Evolutionary conservation across 2,888 invertebrate genomes (phyloP), one percentile per base, ranked within the genome.

Genomic region (Acleris cristana): DNA sequence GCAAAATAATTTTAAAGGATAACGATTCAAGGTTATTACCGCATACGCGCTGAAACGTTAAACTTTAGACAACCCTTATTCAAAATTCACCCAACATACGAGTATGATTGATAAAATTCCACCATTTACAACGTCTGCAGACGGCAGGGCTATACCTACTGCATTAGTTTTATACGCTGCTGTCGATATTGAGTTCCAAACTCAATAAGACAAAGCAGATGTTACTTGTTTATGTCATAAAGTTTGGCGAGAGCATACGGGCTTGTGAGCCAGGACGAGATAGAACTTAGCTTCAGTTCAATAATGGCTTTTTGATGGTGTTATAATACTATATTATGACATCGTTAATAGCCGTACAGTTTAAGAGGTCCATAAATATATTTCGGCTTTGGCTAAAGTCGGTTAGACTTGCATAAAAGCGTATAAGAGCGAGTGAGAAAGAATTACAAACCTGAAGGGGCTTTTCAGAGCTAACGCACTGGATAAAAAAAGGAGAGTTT

Each of bases 191-290:
- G 66, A 62, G 57, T 67, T 67, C 62, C 19, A 52, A 67, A 67
- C 66, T 67, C 62, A 67, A 67, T 67, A 67, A 67, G 62, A 67
- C 62, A 67, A 53, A 62, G 66, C 66, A 67, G 66, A 67, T 67
- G 66, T 62, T 67, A 53, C 62, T 67, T 67, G 66, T 67, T 62
- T 67, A 67, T 58, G 62, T 53, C 57, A 58, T 58, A 61, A 66
- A 67, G 66, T 67, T 67, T 19, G 19, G 53, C 23, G 53, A 53
- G 23, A 53, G 23, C 57, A 57, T 21, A 44, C 45, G 4, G 16
- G 45, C 45, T 57, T 56, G 40, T 21, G 19, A 8, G 7, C 34
- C 40, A 56, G 45, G 45, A 19, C 12, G 8, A 45, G 49, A 49
- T 18, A 30, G 40, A 40, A 40, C 40, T 4, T 40, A 40, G 40